Evolutionary conservation across 37 sponge, comb jelly and placozoan genomes (phyloP), one percentile per base, ranked within the genome.

Genomic region (Dysidea cf. avara): DNA sequence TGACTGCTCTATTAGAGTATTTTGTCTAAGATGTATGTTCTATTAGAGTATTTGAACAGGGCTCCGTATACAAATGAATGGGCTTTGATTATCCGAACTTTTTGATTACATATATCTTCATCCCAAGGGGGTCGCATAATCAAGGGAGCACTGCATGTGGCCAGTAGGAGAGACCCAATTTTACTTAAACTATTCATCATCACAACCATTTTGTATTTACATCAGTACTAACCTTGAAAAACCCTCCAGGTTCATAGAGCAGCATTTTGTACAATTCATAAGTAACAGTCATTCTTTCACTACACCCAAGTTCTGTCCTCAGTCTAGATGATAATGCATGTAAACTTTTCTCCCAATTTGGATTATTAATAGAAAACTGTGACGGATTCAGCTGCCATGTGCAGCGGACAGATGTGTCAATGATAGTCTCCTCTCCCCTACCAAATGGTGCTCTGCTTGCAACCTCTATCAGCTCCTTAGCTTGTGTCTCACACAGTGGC

Each of bases 351-450:
- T 53, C 39, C 72, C 72, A 71, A 18, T 18, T 39, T 7, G 36
- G 38, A 56, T 71, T 71, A 40, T 11, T n/a, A 39, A 71, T 56
- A 37, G 72, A 55, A 12, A 71, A 53, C 29, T 71, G 56, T 9
- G 72, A 4, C 1, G 72, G 72, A 32, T 56, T 33, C 14, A 71
- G 72, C 59, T 71, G 72, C 72, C 72, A 71, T n/a, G 72, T 56
- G 12, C 34, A 35, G 35, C 72, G 11, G 11, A 71, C 72, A 37
- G 39, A 3, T 1, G 56, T 18, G n/a, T n/a, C n/a, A 20, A 56
- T 57, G 36, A 71, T 71, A 35, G 72, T 71, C 17, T 71, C 40
- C 33, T 71, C 72, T 18, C 58, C 72, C 9, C 72, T 55, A 12
- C 72, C 72, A 71, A 54, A 71, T 18, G 72, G 72, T 6, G 72